Percentiles rank a stretch among this genome's conserved stretches.
These are phyloP conservation scores for Aphodius granarius DNA, from an alignment of 2,888 invertebrate species.

Conservation along the genomic window DNA sequence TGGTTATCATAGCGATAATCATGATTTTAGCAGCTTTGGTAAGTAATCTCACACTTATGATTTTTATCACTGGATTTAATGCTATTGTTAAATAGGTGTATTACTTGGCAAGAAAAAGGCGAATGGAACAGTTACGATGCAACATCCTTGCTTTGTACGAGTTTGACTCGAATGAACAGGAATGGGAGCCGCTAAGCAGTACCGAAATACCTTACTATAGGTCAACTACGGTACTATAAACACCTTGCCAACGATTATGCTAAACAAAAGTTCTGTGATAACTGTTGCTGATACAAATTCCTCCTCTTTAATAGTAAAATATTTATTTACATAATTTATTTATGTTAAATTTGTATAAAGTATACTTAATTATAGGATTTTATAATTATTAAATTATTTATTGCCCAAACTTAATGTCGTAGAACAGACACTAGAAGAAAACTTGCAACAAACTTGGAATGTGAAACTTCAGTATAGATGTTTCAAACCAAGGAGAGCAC, in stretches of 20 bases:
- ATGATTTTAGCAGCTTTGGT: conserved; percentile 51
- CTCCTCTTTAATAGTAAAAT: background rate
- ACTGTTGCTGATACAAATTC: background rate
- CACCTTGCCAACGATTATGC: background rate
- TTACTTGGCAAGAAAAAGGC: conserved; percentile 57
- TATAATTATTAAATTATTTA: conserved; percentile 23
- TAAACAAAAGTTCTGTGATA: background rate
- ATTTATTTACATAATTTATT: conserved; percentile 12
- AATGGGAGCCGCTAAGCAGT: conserved; percentile 65
- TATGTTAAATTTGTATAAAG: background rate
- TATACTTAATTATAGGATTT: conserved; percentile 1
- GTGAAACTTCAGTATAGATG: no score
- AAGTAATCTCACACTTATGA: conserved; percentile 30
- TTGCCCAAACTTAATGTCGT: no score
- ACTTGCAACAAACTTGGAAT: no score
- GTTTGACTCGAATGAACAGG: conserved; percentile 70
- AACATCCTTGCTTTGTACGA: conserved; percentile 69
- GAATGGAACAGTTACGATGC: conserved; percentile 62
- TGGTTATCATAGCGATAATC: conserved; percentile 49
- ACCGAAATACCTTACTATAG: conserved; percentile 46
- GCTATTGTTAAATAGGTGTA: conserved; percentile 52
- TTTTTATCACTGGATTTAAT: background rate
- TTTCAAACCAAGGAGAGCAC: no score
- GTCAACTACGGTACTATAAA: conserved; percentile 28
- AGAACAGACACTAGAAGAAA: no score